Percentiles rank a stretch among this genome's conserved stretches.
Conservation (phyloP, 2,797 vertebrate genomes). For the Benthosema pterotum region DNA sequence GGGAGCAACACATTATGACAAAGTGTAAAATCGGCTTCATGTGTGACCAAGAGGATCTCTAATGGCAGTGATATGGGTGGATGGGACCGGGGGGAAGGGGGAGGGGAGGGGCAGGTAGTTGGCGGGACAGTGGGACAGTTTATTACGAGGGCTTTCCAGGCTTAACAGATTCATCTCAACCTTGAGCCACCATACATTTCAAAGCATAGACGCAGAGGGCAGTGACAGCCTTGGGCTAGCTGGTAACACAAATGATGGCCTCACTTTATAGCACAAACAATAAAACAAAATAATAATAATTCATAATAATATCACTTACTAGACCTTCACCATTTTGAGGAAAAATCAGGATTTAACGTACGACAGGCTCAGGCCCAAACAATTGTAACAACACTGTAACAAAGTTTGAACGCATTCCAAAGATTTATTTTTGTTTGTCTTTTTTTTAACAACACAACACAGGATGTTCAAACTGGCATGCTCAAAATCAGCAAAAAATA, state of each 20-base stretch:
- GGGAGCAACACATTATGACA: no score
- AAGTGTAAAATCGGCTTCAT: background rate
- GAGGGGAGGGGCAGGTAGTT: no score
- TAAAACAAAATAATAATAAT: conserved; percentile 14
- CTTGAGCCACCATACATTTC: conserved; percentile 60
- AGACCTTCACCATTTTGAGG: conserved; percentile 81
- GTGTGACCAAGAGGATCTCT: conserved; percentile 53
- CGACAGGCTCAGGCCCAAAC: conserved; percentile 74
- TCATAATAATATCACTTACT: conserved; percentile 63
- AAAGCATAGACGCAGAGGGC: conserved; percentile 72
- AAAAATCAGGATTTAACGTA: conserved; percentile 73
- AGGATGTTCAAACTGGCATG: conserved; percentile 85
- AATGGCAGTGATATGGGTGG: conserved; percentile 67
- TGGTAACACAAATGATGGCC: conserved; percentile 76
- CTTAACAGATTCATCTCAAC: conserved; percentile 49
- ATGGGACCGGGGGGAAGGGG: conserved; percentile 40
- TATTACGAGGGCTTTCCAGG: conserved; percentile 41
- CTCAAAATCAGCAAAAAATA: conserved; percentile 77
- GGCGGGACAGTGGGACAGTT: conserved; percentile 19
- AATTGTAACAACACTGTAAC: conserved; percentile 81
- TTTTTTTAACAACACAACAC: conserved; percentile 81
- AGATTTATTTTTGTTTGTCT: conserved; percentile 54
- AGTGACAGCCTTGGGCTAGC: conserved; percentile 75
- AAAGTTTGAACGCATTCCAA: conserved; percentile 83
- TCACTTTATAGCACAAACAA: conserved; percentile 82